phyloP scores from a whole-genome alignment of 2,113 vertebrate genomes.

The Gopherus evgoodei region DNA sequence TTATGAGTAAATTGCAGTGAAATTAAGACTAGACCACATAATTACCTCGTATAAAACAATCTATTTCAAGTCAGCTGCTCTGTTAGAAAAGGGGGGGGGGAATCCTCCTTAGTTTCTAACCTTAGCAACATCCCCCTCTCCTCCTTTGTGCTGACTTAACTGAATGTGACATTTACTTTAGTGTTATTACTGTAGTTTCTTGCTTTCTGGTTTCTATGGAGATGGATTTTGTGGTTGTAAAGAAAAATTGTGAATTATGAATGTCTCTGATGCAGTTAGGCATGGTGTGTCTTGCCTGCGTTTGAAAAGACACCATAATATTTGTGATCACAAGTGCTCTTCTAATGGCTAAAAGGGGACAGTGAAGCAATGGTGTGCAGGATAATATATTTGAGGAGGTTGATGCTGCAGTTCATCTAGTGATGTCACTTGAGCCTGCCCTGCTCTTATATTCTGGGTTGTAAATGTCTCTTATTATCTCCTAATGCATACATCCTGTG shows the following conservation, averaged over 20 bases:
- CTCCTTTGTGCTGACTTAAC: slow-evolving; percentile 70
- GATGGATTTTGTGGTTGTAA: slow-evolving; percentile 71
- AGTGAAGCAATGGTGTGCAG: slow-evolving; percentile 66
- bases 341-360: slow-evolving; percentile 53
- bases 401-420: slow-evolving; percentile 80
- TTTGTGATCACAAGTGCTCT: slow-evolving; percentile 56
- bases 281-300: background rate
- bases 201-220: slow-evolving; percentile 63
- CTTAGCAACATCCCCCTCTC: slow-evolving; percentile 36
- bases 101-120: slow-evolving; percentile 48
- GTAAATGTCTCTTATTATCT: slow-evolving; percentile 83
- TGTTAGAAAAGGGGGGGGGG: slow-evolving; percentile 17
- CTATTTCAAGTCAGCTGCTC: background rate
- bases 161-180: slow-evolving; percentile 73
- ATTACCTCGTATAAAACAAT: background rate
- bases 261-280: slow-evolving; percentile 25
- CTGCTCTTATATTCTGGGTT: slow-evolving; percentile 81
- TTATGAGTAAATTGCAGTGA: slow-evolving; percentile 49
- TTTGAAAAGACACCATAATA: slow-evolving; percentile 47
- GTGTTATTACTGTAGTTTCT: slow-evolving; percentile 67
- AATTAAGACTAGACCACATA: background rate
- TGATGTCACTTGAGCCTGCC: slow-evolving; percentile 85
- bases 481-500: slow-evolving; percentile 78
- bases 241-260: slow-evolving; percentile 39
- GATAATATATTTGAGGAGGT: slow-evolving; percentile 74